Percentiles rank a stretch among this genome's conserved stretches.
phyloP scores from a whole-genome alignment of 2,797 vertebrate species.

The Mormyrus hasselquistii region DNA sequence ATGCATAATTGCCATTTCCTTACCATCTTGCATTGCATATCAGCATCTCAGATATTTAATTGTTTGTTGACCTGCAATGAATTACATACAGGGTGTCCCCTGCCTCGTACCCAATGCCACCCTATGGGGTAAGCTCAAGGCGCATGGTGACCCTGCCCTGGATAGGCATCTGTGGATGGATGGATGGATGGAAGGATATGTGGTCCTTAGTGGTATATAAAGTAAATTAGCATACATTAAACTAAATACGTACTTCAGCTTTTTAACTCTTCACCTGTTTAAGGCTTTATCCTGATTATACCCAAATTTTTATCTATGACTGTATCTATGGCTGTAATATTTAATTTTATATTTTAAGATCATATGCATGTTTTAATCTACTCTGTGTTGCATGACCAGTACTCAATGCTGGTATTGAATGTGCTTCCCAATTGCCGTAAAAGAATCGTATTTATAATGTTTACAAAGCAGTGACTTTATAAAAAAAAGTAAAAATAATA shows the following conservation, averaged over 20 bases:
- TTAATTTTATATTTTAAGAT: neutral
- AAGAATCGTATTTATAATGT: neutral
- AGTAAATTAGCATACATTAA: neutral
- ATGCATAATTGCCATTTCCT: neutral
- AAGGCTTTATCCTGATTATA: neutral
- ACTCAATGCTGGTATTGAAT: neutral
- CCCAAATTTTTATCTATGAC: neutral
- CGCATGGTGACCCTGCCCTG: neutral
- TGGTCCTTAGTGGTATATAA: neutral
- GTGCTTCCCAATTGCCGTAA: neutral
- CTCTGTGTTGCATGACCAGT: neutral
- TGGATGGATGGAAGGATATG: neutral
- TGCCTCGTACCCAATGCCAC: neutral
- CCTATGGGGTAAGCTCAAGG: neutral
- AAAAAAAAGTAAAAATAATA: neutral
- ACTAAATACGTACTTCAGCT: neutral
- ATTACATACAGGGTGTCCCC: neutral
- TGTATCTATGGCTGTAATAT: neutral
- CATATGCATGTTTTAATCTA: neutral
- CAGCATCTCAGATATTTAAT: neutral
- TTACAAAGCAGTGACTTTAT: neutral
- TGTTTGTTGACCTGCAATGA: neutral
- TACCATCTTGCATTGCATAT: neutral
- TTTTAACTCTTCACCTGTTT: neutral
- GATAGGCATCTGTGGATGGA: neutral